Evolutionary conservation across 2,888 invertebrate genomes (phyloP).

Genomic region (Pyrocoelia pectoralis): DNA sequence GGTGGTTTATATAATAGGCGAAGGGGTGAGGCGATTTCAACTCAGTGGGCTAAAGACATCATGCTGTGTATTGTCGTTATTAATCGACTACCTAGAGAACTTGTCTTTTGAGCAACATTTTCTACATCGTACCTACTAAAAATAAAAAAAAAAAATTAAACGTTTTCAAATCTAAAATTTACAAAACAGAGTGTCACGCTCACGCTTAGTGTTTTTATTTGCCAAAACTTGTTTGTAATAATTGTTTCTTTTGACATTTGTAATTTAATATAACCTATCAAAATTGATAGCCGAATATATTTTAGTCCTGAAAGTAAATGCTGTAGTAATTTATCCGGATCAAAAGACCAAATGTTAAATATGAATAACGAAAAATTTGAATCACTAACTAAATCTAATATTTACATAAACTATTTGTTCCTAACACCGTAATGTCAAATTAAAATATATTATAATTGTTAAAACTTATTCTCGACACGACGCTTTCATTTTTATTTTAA

Average conservation of each 20-base stretch:
- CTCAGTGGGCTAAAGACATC: constrained; percentile 41
- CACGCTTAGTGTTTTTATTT: neutral
- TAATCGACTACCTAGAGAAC: constrained; percentile 45
- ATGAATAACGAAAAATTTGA: constrained; percentile 2
- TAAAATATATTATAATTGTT: constrained; percentile 5
- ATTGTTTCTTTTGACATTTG: constrained; percentile 3
- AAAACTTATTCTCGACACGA: neutral
- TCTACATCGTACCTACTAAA: constrained; percentile 15
- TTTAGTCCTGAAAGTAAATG: neutral
- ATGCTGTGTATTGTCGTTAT: constrained; percentile 45
- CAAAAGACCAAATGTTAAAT: constrained; percentile 11
- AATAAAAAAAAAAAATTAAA: constrained; percentile 18
- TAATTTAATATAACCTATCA: constrained; percentile 7
- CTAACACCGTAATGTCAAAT: neutral
- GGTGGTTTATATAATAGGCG: constrained; percentile 39
- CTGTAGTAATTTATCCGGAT: constrained; percentile 13
- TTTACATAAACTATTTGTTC: constrained; percentile 12
- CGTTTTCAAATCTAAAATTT: constrained; percentile 12
- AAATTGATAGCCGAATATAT: constrained; percentile 10
- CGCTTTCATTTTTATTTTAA: neutral
- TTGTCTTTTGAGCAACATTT: constrained; percentile 32
- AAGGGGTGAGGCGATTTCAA: constrained; percentile 39
- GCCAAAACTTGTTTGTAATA: constrained; percentile 9
- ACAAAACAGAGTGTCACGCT: constrained; percentile 2
- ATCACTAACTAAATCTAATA: neutral